These are phyloP conservation scores for Pollenia griseotomentosa DNA, from an alignment of 2,888 invertebrate genomes.

Conservation along the genomic window DNA sequence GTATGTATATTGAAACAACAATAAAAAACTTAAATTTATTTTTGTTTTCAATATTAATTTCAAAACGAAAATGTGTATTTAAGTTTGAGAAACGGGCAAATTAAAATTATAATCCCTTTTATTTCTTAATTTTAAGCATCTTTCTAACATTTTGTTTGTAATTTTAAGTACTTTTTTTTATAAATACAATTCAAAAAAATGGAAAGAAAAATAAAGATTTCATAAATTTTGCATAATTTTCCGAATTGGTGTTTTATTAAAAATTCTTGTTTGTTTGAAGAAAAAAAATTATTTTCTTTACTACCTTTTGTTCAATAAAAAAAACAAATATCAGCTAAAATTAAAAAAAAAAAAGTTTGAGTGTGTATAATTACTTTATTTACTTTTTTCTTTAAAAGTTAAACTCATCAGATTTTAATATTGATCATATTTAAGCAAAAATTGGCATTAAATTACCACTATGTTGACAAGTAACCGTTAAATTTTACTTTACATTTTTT, in stretches of 20 bases:
- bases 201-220: conserved; percentile 29
- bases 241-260: conserved; percentile 19
- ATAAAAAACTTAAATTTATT: no score
- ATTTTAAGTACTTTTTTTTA: conserved; percentile 61
- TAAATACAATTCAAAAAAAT: conserved; percentile 27
- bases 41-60: no score
- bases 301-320: background rate
- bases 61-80: no score
- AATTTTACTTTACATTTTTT: conserved; percentile 6
- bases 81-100: background rate
- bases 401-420: no score
- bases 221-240: conserved; percentile 37
- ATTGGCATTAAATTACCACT: no score
- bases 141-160: conserved; percentile 49
- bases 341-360: no score
- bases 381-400: no score
- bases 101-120: conserved; percentile 5
- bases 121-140: conserved; percentile 30
- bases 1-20: no score
- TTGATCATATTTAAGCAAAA: no score
- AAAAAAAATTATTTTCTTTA: background rate
- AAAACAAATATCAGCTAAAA: background rate
- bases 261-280: conserved; percentile 5
- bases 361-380: no score
- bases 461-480: background rate